Evolutionary conservation across 2,888 invertebrate species (phyloP).

Genomic region (Mesodorylaimus sp.): DNA sequence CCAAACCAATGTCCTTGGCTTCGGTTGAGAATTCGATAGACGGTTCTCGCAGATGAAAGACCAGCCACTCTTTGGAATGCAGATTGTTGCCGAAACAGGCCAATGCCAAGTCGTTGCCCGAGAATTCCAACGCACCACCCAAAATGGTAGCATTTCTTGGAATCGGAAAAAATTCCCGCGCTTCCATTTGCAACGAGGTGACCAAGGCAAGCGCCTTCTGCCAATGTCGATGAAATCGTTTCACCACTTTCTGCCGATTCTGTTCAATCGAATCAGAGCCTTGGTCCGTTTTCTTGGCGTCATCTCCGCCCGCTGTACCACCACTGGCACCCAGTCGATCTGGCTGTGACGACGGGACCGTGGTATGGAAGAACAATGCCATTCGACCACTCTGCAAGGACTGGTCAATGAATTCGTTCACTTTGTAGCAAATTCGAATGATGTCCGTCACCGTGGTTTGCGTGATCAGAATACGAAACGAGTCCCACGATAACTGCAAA

Average conservation of each 20-base stretch:
- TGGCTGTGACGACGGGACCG: not conserved
- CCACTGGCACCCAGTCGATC: not conserved
- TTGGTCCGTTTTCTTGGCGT: slow-evolving; percentile 1
- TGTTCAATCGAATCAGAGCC: not conserved
- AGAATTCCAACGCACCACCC: slow-evolving; percentile 56
- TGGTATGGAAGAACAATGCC: not conserved
- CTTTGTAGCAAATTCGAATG: slow-evolving; percentile 82
- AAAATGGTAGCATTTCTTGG: slow-evolving; percentile 49
- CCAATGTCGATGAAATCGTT: slow-evolving; percentile 75
- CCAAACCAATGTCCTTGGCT: slow-evolving; percentile 50
- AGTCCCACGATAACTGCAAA: slow-evolving; percentile 64
- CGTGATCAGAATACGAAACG: slow-evolving; percentile 84
- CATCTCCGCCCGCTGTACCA: not conserved
- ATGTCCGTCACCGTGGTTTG: slow-evolving; percentile 90
- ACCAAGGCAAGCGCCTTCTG: slow-evolving; percentile 64
- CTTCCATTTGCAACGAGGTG: slow-evolving; percentile 56
- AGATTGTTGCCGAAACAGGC: slow-evolving; percentile 95
- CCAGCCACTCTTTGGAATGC: slow-evolving; percentile 82
- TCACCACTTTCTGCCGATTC: not conserved
- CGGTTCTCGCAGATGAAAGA: slow-evolving; percentile 79
- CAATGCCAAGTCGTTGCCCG: slow-evolving; percentile 61
- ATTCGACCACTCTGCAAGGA: slow-evolving; percentile 71
- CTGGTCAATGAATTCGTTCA: slow-evolving; percentile 92
- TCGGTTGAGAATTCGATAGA: slow-evolving; percentile 79
- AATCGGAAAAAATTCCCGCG: slow-evolving; percentile 34